phyloP scores from a whole-genome alignment of 2,888 invertebrate species.

The Lasioglossum villosulum region DNA sequence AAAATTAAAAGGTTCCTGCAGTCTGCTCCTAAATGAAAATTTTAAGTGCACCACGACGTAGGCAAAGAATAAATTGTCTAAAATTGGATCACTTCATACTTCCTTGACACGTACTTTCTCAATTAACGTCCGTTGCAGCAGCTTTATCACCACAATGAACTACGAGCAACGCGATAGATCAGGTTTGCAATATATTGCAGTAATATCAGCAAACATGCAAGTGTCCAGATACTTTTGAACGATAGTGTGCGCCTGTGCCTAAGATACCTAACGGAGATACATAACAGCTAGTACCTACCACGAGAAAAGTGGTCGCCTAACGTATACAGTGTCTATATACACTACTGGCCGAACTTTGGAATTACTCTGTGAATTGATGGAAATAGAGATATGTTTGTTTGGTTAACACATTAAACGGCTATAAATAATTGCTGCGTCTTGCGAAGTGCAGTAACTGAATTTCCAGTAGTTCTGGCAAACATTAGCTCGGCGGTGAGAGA shows the following conservation, averaged over 20 bases:
- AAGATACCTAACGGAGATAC: slow-evolving; percentile 2
- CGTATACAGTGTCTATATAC: not conserved
- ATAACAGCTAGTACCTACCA: not conserved
- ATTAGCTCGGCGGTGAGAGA: not conserved
- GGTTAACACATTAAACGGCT: not conserved
- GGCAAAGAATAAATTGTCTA: no score
- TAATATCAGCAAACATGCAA: slow-evolving; percentile 18
- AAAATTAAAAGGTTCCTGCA: not conserved
- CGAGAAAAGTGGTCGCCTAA: slow-evolving; percentile 4
- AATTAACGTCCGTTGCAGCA: not conserved
- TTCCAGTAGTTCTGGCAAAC: not conserved
- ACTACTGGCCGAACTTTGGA: not conserved
- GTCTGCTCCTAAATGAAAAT: not conserved
- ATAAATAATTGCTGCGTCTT: not conserved
- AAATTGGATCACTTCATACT: not conserved
- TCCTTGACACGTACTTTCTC: not conserved
- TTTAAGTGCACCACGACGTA: not conserved
- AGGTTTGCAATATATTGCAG: slow-evolving; percentile 26
- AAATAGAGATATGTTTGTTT: slow-evolving; percentile 6
- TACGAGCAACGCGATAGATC: not conserved
- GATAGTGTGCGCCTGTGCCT: not conserved
- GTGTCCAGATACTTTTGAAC: slow-evolving; percentile 6
- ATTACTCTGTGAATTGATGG: not conserved
- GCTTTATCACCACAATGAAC: not conserved
- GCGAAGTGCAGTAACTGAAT: not conserved